Conservation (phyloP, 2,888 invertebrate genomes). For the Poecilobothrus nobilitatus region DNA sequence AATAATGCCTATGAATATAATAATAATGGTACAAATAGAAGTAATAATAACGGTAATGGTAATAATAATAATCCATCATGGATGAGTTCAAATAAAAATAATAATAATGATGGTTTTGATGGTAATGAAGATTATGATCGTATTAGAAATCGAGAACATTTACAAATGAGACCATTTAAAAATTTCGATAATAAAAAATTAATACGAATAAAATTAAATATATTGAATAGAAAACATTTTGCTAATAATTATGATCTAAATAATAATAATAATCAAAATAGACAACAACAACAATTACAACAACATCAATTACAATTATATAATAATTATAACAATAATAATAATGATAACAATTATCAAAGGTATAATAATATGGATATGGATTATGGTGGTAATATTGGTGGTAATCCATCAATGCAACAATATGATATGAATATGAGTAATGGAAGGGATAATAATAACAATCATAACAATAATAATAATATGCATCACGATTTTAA, state of each 20-base stretch:
- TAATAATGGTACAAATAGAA: conserved; percentile 22
- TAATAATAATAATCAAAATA: conserved; percentile 26
- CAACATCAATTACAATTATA: conserved; percentile 16
- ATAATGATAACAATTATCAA: neutral
- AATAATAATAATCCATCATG: conserved; percentile 17
- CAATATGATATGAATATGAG: conserved; percentile 7
- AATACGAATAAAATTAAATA: too few species aligned
- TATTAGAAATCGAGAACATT: conserved; percentile 9
- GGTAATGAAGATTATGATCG: conserved; percentile 7
- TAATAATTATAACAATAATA: neutral
- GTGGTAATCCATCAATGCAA: neutral
- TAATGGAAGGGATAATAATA: conserved; percentile 11
- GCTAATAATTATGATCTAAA: conserved; percentile 10
- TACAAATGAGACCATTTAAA: neutral
- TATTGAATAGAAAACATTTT: conserved; percentile 15
- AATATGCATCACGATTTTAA: conserved; percentile 11
- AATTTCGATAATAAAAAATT: neutral
- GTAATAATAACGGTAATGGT: conserved; percentile 5
- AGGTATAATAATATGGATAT: conserved; percentile 3
- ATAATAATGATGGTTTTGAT: conserved; percentile 13
- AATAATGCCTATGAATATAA: conserved; percentile 2
- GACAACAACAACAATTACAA: conserved; percentile 23
- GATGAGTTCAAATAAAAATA: conserved; percentile 18
- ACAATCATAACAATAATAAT: neutral
- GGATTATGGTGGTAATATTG: neutral